Evolutionary conservation across 2,113 vertebrate genomes (phyloP), one percentile per base, ranked within the genome.

Genomic region (Gracilinanus agilis): DNA sequence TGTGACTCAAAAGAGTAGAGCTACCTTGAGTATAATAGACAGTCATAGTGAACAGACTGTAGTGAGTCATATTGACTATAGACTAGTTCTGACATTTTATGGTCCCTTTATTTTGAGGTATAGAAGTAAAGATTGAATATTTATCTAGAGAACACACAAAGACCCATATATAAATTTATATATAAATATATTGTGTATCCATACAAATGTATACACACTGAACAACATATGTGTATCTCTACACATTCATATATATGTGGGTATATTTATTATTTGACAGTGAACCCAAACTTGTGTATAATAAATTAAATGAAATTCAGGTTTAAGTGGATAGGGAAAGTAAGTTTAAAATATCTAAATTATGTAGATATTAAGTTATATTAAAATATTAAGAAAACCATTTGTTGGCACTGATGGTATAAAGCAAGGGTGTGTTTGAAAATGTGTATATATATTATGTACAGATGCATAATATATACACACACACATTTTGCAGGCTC

Each of bases 401-500:
- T 96, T 94, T 97, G 94, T 98, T 98, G 97, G 95, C 98, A 94
- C 97, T 96, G 90, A 96, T 98, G 95, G 96, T 98, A 95, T 97
- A 98, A 98, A 95, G 98, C 97, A 91, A 98, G 93, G 94, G 98
- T 98, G 96, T 96, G 97, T 98, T 98, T 97, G 97, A 97, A 96
- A 94, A 97, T 98, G 98, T 49, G 49, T 49, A 49, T 49, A 49
- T 49, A 49, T 49, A 49, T 49, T 49, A 49, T 2, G 49, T 2
- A 3, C 49, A 49, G 49, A 49, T 49, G 49, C 49, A 49, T 49
- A 49, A 49, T 49, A 55, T 98, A 96, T 98, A 97, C 97, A 94
- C 94, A 97, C 98, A 98, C 97, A 96, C 98, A 98, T 98, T 98
- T 98, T 98, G 94, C 96, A 98, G 96, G 97, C 97, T 98, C 95